phyloP scores from a whole-genome alignment of 2,797 vertebrate species.

The Hozukius guyotensis region DNA sequence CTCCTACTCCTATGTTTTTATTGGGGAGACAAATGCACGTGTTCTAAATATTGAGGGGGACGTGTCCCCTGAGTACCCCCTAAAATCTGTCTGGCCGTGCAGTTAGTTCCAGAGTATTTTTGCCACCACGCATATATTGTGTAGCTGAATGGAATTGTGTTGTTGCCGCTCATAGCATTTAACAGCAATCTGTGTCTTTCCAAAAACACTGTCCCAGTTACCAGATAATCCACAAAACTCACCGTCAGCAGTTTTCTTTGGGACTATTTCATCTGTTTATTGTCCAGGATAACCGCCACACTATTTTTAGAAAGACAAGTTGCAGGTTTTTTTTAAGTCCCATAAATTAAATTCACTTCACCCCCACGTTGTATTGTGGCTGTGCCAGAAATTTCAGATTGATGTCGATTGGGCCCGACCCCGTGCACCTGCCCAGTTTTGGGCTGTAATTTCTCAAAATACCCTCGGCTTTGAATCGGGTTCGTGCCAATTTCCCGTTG shows the following conservation, averaged over 20 bases:
- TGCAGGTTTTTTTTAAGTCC: neutral
- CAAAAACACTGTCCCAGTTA: conserved; percentile 2
- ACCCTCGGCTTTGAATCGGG: too few species aligned
- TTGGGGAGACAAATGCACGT: too few species aligned
- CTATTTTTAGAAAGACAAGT: neutral
- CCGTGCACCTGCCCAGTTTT: too few species aligned
- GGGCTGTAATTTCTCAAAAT: too few species aligned
- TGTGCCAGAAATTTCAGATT: neutral
- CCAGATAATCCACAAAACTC: conserved; percentile 23
- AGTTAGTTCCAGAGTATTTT: too few species aligned
- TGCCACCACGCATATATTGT: neutral
- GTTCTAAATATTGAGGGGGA: too few species aligned
- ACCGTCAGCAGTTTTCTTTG: conserved; percentile 20
- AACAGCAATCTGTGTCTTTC: conserved; percentile 15
- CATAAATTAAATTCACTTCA: neutral
- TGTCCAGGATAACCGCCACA: neutral
- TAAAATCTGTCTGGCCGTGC: too few species aligned
- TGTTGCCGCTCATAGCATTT: neutral
- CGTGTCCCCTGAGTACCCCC: too few species aligned
- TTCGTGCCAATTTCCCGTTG: too few species aligned
- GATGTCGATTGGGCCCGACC: neutral
- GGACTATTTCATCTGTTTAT: conserved; percentile 15
- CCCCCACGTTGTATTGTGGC: neutral
- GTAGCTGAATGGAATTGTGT: neutral
- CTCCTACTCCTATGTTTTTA: too few species aligned